These are phyloP conservation scores for Lucilia sericata DNA, from an alignment of 1,140 invertebrate genomes.

Conservation along the genomic window DNA sequence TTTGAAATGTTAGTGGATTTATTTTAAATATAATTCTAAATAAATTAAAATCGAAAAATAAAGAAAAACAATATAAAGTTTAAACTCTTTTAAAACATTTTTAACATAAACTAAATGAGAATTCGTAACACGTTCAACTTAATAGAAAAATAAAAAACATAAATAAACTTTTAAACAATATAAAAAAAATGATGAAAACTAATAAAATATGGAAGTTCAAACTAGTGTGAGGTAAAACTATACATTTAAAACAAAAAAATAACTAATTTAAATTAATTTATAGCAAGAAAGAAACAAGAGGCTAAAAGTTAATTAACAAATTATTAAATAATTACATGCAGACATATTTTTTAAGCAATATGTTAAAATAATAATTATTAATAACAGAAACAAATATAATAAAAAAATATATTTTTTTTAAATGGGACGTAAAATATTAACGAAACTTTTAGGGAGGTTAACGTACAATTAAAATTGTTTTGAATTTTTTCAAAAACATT, in stretches of 20 bases:
- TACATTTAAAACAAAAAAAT: not conserved
- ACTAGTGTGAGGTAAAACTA: not conserved
- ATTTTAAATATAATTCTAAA: not conserved
- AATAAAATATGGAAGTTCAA: slow-evolving; percentile 3
- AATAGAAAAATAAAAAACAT: not conserved
- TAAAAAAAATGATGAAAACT: not conserved
- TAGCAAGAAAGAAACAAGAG: not conserved
- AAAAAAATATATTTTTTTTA: too few relatives aligned
- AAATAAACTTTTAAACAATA: not conserved
- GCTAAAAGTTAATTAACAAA: not conserved
- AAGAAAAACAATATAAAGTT: not conserved
- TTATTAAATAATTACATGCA: not conserved
- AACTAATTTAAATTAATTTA: slow-evolving; percentile 16
- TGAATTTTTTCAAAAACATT: too few relatives aligned
- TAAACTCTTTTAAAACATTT: not conserved
- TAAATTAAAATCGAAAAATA: not conserved
- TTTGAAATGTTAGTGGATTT: not conserved
- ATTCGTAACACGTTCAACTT: not conserved
- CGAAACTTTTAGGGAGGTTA: too few relatives aligned
- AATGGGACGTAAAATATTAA: too few relatives aligned
- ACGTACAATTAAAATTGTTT: too few relatives aligned
- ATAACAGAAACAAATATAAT: too few relatives aligned
- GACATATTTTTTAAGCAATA: not conserved
- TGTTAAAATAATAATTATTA: not conserved
- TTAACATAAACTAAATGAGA: not conserved